Evolutionary conservation across 2,888 invertebrate genomes (phyloP), one percentile per base, ranked within the genome.

Genomic region (Athalia cordata): DNA sequence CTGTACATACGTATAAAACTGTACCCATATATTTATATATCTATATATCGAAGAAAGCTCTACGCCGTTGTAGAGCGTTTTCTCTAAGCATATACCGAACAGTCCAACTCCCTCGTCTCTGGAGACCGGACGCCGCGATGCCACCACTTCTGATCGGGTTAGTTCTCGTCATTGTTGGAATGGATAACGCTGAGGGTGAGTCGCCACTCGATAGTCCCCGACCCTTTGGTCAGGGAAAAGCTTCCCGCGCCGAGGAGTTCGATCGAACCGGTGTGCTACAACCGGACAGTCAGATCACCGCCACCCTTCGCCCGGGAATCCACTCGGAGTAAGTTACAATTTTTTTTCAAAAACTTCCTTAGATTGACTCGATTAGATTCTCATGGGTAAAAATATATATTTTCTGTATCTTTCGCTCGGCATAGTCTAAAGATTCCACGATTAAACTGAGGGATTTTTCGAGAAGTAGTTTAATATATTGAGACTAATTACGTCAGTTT

Each of bases 261-360:
- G 88, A 90, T 81, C 82, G 85, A 8, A 88, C 88, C 70, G 85
- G 88, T 45, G 90, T 90, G 61, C 83, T 90, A n/a, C 89, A 87
- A 81, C 89, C 89, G 81, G 90, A 90, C 81, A 89, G 88, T 82
- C 90, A 89, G 82, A 89, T 89, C 82, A 84, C 89, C 75, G 90
- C 89, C 7, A 89, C 87, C 79, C 83, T 90, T 49, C 84, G 84
- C 61, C 87, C 89, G 64, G 87, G 87, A 77, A 87, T 89, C 79
- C 50, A 75, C 62, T 75, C 75, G 4, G 75, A 75, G 75, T 75
- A 75, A 75, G 75, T 75, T 45, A 6, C 8, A 8, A 45, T 4
- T 50, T 50, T 52, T 29, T n/a, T 52, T 4, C 5, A 52, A 29
- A 11, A 29, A 2, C 0, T 49, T 47, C 5, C 2, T 5, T 4